Percentiles rank a stretch among this genome's conserved stretches.
Evolutionary conservation across 2,113 vertebrate genomes (phyloP).

Genomic region (Gambusia holbrooki): DNA sequence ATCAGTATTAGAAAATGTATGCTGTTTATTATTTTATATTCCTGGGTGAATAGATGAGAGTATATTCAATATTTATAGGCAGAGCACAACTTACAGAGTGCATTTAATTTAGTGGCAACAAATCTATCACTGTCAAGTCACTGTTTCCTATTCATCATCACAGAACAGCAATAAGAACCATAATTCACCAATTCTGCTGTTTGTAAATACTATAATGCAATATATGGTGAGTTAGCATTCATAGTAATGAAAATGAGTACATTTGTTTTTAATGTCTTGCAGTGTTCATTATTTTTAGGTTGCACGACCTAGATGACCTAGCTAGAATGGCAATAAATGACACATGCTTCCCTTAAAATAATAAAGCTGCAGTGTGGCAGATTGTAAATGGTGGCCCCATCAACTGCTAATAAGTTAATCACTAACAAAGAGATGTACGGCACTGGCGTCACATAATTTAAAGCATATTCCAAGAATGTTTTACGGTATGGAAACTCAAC

Average conservation of each 20-base stretch:
- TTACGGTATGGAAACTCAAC: conserved; percentile 1
- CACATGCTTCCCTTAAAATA: neutral
- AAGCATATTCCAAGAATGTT: neutral
- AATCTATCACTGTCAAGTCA: neutral
- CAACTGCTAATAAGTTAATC: neutral
- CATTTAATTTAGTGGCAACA: too few relatives aligned
- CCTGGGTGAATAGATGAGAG: neutral
- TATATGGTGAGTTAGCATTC: too few relatives aligned
- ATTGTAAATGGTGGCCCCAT: neutral
- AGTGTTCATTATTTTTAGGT: too few relatives aligned
- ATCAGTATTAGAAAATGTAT: neutral
- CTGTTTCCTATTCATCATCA: neutral
- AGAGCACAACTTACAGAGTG: too few relatives aligned
- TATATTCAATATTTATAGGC: too few relatives aligned
- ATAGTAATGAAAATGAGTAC: too few relatives aligned
- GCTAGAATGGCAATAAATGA: neutral
- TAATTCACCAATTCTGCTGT: neutral
- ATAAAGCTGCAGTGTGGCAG: neutral
- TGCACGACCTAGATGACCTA: neutral
- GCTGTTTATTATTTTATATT: too few relatives aligned
- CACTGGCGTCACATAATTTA: neutral
- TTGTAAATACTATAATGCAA: neutral
- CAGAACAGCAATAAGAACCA: neutral
- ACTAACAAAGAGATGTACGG: neutral
- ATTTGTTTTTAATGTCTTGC: too few relatives aligned